phyloP scores from a whole-genome alignment of 37 sponge, comb jelly and placozoan species.

The Dysidea cf. avara region DNA sequence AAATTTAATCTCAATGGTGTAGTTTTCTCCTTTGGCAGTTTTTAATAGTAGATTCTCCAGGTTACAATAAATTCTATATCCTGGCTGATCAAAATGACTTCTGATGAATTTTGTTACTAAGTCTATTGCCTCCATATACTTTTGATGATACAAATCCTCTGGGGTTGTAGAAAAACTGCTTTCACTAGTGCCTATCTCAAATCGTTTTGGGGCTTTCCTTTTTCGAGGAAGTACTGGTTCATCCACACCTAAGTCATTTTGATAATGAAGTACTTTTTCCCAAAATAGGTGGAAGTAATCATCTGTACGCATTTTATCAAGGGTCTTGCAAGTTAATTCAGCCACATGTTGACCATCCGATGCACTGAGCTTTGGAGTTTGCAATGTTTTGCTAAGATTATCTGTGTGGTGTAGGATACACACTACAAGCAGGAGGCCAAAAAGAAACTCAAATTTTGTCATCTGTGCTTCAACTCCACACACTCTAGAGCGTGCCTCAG shows the following conservation, averaged over 20 bases:
- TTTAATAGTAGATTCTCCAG: conserved; percentile 30
- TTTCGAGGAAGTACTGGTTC: conserved; percentile 42
- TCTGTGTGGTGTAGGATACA: conserved; percentile 38
- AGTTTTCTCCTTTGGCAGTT: conserved; percentile 15
- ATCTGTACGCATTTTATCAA: conserved; percentile 27
- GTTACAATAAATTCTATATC: conserved; percentile 14
- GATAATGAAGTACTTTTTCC: conserved; percentile 20
- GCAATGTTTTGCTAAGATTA: conserved; percentile 40
- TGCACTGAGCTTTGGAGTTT: conserved; percentile 34
- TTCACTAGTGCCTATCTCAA: conserved; percentile 33
- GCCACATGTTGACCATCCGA: conserved; percentile 43
- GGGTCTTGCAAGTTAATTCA: conserved; percentile 31
- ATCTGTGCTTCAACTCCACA: conserved; percentile 28
- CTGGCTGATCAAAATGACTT: conserved; percentile 27
- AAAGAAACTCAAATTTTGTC: conserved; percentile 29
- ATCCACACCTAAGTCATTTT: conserved; percentile 2
- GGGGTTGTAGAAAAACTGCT: conserved; percentile 1
- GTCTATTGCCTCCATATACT: conserved; percentile 44
- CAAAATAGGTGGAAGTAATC: conserved; percentile 39
- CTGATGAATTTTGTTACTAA: conserved; percentile 7
- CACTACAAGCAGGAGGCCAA: conserved; percentile 41
- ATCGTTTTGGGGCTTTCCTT: conserved; percentile 34
- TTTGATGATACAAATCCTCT: conserved; percentile 17
- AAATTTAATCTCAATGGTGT: conserved; percentile 4
- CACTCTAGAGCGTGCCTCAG: conserved; percentile 39